Conservation (phyloP, 1,140 invertebrate species). For the Bombus huntii region DNA sequence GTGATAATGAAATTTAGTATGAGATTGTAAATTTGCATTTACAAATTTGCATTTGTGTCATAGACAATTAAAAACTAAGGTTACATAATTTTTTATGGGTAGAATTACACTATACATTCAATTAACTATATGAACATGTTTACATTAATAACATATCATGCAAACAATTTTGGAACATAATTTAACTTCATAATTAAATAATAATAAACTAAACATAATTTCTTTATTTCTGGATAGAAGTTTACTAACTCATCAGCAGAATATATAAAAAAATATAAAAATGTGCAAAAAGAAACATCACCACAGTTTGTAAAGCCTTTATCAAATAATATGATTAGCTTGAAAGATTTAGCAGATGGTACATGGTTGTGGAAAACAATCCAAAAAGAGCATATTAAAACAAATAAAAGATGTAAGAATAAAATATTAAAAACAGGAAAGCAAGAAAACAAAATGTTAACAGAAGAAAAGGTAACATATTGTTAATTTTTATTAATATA, state of each 20-base stretch:
- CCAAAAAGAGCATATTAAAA: slow-evolving; percentile 61
- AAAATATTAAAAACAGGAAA: slow-evolving; percentile 12
- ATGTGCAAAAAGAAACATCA: slow-evolving; percentile 38
- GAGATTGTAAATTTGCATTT: no score
- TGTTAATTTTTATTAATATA: no score
- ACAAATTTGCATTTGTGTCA: no score
- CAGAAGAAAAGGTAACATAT: no score
- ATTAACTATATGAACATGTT: slow-evolving; percentile 77
- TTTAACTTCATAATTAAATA: slow-evolving; percentile 29
- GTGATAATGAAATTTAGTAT: no score
- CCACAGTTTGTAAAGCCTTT: slow-evolving; percentile 3
- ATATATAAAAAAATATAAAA: slow-evolving; percentile 70
- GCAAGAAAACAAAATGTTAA: slow-evolving; percentile 14
- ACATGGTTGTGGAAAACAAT: slow-evolving; percentile 62
- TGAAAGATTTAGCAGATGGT: slow-evolving; percentile 66
- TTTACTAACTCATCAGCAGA: slow-evolving; percentile 80
- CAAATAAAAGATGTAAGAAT: slow-evolving; percentile 44
- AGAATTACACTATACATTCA: not conserved
- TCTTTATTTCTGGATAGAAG: slow-evolving; percentile 76
- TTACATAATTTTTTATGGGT: not conserved
- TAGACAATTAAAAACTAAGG: not conserved
- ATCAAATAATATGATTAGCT: slow-evolving; percentile 67
- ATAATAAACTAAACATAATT: slow-evolving; percentile 56
- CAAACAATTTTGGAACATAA: slow-evolving; percentile 82
- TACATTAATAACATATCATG: slow-evolving; percentile 82